A percentile compares a stretch with the other conserved stretches of the same genome.
phyloP scores from a whole-genome alignment of 1,140 invertebrate genomes.

The Diploscapter pachys region DNA sequence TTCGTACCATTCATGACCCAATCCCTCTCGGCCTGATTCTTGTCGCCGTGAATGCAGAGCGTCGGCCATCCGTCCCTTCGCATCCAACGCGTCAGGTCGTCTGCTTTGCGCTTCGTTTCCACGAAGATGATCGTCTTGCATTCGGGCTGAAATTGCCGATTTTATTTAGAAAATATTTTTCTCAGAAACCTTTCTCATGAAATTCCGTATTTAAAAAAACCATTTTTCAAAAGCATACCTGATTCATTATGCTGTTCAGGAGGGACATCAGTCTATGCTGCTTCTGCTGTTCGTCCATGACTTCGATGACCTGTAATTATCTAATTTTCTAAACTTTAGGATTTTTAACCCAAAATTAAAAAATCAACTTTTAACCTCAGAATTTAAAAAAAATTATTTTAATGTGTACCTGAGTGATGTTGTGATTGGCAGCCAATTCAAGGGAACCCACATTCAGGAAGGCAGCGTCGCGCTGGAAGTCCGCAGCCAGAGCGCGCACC shows the following conservation, averaged over 20 bases:
- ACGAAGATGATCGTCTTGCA: slow-evolving; percentile 78
- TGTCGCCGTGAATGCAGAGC: slow-evolving; percentile 65
- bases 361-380: no score
- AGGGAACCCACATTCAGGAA: slow-evolving; percentile 92
- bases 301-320: slow-evolving; percentile 37
- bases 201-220: no score
- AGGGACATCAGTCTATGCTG: slow-evolving; percentile 47
- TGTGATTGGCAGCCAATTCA: slow-evolving; percentile 88
- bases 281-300: slow-evolving; percentile 51
- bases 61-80: slow-evolving; percentile 75
- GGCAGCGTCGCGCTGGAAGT: slow-evolving; percentile 84
- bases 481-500: slow-evolving; percentile 83
- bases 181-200: no score
- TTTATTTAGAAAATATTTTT: no score
- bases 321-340: no score
- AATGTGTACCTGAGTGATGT: slow-evolving; percentile 70
- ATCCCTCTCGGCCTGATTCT: slow-evolving; percentile 64
- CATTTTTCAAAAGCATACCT: slow-evolving; percentile 34
- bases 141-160: slow-evolving; percentile 22
- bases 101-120: slow-evolving; percentile 91
- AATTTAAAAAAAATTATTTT: no score
- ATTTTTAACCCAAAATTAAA: no score
- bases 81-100: slow-evolving; percentile 89
- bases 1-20: slow-evolving; percentile 63
- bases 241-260: slow-evolving; percentile 52